Evolutionary conservation across 2,797 vertebrate genomes (phyloP).

Genomic region (Takifugu ocellatus): DNA sequence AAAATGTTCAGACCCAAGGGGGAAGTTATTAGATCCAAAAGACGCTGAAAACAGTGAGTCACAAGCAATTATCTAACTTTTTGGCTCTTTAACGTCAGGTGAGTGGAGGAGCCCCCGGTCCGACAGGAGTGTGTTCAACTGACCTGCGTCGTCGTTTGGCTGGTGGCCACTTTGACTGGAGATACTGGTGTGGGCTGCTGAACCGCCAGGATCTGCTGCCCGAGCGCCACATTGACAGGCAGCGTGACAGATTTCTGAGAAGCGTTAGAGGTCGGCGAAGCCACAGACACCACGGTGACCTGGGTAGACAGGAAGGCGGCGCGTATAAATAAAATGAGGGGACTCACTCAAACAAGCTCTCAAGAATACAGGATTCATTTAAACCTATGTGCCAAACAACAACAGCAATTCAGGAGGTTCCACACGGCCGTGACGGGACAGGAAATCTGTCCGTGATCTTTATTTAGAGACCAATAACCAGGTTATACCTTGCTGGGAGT

Average conservation of each 20-base stretch:
- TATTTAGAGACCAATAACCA: no score
- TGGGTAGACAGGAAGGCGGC: constrained; percentile 27
- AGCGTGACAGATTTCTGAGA: constrained; percentile 85
- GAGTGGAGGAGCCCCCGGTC: no score
- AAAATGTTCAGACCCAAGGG: not conserved
- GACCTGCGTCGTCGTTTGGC: constrained; percentile 80
- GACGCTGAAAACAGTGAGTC: not conserved
- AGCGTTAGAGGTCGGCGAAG: constrained; percentile 81
- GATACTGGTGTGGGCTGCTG: constrained; percentile 83
- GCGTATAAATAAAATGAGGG: not conserved
- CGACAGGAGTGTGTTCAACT: not conserved
- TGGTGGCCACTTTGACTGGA: constrained; percentile 82
- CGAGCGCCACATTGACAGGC: constrained; percentile 84
- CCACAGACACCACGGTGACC: constrained; percentile 88
- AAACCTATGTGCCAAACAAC: no score
- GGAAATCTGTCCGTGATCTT: no score
- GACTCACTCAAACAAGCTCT: no score
- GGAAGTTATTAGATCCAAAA: not conserved
- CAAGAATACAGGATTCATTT: no score
- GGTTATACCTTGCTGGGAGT: constrained; percentile 91
- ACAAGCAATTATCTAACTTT: no score
- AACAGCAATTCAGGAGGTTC: no score
- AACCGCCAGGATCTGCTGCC: constrained; percentile 87
- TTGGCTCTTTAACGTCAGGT: no score
- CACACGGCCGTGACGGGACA: no score